A percentile compares a stretch with the other conserved stretches of the same genome.
phyloP scores from a whole-genome alignment of 2,888 invertebrate genomes.

The Taenaris catops region DNA sequence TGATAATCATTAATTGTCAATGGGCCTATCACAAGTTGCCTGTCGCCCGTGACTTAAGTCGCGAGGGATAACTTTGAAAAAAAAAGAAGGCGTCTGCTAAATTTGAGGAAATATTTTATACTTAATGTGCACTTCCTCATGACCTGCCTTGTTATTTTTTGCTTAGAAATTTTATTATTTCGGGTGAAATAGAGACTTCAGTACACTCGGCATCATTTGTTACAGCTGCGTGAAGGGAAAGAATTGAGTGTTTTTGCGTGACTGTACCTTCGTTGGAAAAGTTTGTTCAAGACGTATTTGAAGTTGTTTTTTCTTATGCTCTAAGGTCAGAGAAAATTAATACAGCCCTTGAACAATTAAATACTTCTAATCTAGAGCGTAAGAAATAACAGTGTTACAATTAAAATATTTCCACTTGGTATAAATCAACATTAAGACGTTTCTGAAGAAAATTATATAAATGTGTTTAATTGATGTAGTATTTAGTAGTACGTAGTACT shows the following conservation, averaged over 20 bases:
- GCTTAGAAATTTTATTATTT: slow-evolving; percentile 24
- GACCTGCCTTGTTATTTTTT: slow-evolving; percentile 20
- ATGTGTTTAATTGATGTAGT: no score
- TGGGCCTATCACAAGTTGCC: no score
- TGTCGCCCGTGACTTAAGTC: slow-evolving; percentile 12
- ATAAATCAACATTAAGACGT: no score
- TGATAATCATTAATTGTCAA: no score
- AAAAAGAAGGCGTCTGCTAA: slow-evolving; percentile 41
- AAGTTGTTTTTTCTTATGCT: no score
- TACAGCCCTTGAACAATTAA: no score
- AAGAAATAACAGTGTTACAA: no score
- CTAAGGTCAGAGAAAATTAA: no score
- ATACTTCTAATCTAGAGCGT: no score
- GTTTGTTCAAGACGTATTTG: neutral
- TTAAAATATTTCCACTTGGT: no score
- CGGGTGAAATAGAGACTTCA: slow-evolving; percentile 14
- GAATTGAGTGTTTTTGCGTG: slow-evolving; percentile 8
- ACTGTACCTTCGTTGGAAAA: slow-evolving; percentile 4
- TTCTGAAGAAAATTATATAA: no score
- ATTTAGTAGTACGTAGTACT: no score
- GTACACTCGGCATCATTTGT: slow-evolving; percentile 8
- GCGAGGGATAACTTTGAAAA: slow-evolving; percentile 29
- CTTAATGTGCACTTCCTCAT: slow-evolving; percentile 34
- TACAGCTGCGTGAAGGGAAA: slow-evolving; percentile 10
- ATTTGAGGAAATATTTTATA: slow-evolving; percentile 54